These are phyloP conservation scores for Carettochelys insculpta DNA, from an alignment of 2,113 vertebrate genomes.

Conservation along the genomic window DNA sequence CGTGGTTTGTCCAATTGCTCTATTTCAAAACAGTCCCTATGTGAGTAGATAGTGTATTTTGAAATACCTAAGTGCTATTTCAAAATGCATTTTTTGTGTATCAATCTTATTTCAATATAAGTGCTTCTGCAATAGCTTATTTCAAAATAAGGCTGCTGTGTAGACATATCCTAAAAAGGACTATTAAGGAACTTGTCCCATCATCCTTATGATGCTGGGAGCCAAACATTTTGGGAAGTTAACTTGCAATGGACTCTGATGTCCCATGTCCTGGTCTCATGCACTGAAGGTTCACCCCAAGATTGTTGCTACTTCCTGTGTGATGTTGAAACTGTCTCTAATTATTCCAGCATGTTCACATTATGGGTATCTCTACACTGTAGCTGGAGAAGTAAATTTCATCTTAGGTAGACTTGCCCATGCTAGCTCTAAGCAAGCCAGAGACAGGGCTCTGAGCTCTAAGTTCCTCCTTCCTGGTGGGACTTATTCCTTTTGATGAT, in stretches of 20 bases:
- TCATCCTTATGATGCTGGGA: background rate
- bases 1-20: no score
- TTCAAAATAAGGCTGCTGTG: no score
- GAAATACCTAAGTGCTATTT: no score
- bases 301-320: background rate
- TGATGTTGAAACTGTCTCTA: background rate
- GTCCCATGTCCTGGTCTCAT: background rate
- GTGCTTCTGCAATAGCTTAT: no score
- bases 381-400: background rate
- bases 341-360: background rate
- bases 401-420: background rate
- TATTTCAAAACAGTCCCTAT: no score
- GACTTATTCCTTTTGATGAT: background rate
- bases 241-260: background rate
- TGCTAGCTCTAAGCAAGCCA: background rate
- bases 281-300: background rate
- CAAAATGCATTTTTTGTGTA: no score
- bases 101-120: no score
- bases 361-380: background rate
- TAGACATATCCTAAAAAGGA: no score
- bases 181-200: background rate
- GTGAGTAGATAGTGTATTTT: no score
- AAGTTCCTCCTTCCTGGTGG: background rate
- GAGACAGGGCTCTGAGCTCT: background rate
- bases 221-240: background rate